Conservation (phyloP, 2,888 invertebrate genomes). For the Globia sparganii region DNA sequence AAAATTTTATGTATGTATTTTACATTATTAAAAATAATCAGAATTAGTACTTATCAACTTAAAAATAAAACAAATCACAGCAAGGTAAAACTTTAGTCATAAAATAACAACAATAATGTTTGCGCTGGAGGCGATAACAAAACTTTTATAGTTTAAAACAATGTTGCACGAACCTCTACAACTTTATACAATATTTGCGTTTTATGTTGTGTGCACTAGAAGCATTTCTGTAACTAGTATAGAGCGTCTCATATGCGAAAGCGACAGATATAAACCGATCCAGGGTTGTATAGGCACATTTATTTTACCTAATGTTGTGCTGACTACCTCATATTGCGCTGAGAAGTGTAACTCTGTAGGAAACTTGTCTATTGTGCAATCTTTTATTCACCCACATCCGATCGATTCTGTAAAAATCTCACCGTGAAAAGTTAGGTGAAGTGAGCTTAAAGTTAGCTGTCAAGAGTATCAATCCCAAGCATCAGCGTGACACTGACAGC, state of each 20-base stretch:
- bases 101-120: constrained; percentile 36
- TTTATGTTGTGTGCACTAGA: constrained; percentile 35
- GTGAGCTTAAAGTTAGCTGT: too few relatives aligned
- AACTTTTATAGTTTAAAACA: constrained; percentile 29
- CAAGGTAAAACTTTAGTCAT: constrained; percentile 1
- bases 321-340: constrained; percentile 78
- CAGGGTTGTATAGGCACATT: constrained; percentile 77
- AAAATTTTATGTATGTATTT: too few relatives aligned
- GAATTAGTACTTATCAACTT: too few relatives aligned
- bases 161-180: constrained; percentile 40
- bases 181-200: constrained; percentile 41
- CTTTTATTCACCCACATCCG: constrained; percentile 61
- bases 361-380: constrained; percentile 51
- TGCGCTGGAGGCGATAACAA: constrained; percentile 4
- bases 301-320: constrained; percentile 70
- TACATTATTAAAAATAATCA: too few relatives aligned
- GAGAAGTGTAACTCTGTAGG: constrained; percentile 70
- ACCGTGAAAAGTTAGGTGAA: too few relatives aligned
- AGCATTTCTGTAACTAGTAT: constrained; percentile 67
- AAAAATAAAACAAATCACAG: constrained; percentile 22
- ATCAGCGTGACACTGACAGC: too few relatives aligned
- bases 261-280: constrained; percentile 53
- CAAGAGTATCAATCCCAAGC: too few relatives aligned
- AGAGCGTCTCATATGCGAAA: constrained; percentile 70
- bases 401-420: too few relatives aligned